Conservation (phyloP, 2,888 invertebrate genomes). For the Tuta absoluta region DNA sequence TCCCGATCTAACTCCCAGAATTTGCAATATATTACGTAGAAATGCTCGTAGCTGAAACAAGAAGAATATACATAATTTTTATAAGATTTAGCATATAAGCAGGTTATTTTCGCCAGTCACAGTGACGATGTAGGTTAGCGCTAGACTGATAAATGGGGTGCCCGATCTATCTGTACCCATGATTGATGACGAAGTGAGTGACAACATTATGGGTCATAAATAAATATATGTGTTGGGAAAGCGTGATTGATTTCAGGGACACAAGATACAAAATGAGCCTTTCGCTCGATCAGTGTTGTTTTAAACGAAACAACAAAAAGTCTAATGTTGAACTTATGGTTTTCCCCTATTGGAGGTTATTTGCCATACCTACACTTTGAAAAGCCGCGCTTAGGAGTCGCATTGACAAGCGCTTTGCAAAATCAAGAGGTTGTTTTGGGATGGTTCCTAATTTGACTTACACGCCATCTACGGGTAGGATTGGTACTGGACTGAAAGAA, state of each 20-base stretch:
- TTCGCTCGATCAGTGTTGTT: too few species aligned
- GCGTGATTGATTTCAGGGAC: neutral
- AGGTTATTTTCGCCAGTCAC: slow-evolving; percentile 6
- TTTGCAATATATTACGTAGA: slow-evolving; percentile 99
- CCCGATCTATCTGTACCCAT: slow-evolving; percentile 13
- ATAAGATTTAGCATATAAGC: slow-evolving; percentile 8
- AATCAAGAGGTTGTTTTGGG: too few species aligned
- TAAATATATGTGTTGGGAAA: neutral
- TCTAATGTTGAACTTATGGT: too few species aligned
- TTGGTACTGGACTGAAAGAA: too few species aligned
- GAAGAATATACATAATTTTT: slow-evolving; percentile 35
- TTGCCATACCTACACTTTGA: too few species aligned
- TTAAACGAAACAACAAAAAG: too few species aligned
- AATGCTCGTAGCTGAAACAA: slow-evolving; percentile 97
- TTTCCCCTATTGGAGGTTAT: too few species aligned
- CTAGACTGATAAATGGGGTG: slow-evolving; percentile 15
- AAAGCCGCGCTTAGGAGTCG: too few species aligned
- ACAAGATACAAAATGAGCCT: too few species aligned
- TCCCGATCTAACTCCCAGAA: slow-evolving; percentile 99
- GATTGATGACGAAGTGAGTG: slow-evolving; percentile 11
- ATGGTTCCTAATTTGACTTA: too few species aligned
- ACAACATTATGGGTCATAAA: slow-evolving; percentile 9
- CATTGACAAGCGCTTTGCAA: too few species aligned
- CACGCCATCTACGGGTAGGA: too few species aligned
- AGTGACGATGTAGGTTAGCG: neutral